Evolutionary conservation across 1,140 invertebrate species (phyloP), one percentile per base, ranked within the genome.

Genomic region (Bombus sylvicola): DNA sequence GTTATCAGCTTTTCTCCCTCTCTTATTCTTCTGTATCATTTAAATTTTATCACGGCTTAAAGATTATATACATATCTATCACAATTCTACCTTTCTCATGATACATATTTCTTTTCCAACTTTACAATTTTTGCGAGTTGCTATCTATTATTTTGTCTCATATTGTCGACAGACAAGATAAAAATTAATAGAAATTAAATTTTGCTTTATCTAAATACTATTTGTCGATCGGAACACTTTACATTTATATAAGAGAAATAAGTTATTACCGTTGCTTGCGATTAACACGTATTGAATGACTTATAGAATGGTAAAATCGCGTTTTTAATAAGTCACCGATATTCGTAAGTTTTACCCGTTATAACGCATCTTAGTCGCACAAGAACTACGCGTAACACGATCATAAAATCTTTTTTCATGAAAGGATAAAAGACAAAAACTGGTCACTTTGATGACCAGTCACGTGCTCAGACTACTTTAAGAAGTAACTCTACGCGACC

Each of bases 401-500:
- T 57, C 68, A 74, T 81, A 90, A 89, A 90, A 91, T 82, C 74
- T 71, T 68, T 59, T 83, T 82, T 77, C 6, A 85, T 91, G 91
- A 87, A 88, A 91, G 92, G 37, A 90, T 47, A 69, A 80, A 80
- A 88, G 86, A 86, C 71, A 74, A 76, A 80, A 88, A 83, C 78
- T 83, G n/a, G 9, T 76, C 43, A 12, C 12, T 53, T 8, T 12
- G 34, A 57, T 22, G 73, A 57, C 43, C 57, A 47, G 25, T 62
- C 41, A 64, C 25, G 53, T 57, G 64, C 22, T 37, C 37, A 10
- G 28, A 77, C 72, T 83, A 76, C 72, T 83, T 83, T 83, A 25
- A 31, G 62, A 53, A 31, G 62, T 83, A 47, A 68, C 62, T 68
- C 22, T n/a, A 31, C 57, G 68, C 31, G 73, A 77, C 43, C 47